phyloP scores from a whole-genome alignment of 2,888 invertebrate species.

The Serrognathus titanus region DNA sequence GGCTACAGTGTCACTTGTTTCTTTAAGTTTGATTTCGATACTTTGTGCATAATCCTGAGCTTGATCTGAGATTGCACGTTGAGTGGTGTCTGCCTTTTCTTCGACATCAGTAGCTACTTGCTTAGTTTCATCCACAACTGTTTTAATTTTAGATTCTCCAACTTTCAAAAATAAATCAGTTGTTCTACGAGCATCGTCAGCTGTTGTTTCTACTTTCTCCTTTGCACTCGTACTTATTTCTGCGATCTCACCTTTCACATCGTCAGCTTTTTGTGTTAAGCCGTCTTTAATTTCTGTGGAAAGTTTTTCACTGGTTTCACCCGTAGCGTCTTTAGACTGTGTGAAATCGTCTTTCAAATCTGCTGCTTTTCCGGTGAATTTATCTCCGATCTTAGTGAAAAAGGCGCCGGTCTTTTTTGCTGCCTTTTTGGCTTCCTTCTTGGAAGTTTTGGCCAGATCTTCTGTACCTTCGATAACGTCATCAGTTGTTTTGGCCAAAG shows the following conservation, averaged over 20 bases:
- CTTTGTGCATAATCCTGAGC: not conserved
- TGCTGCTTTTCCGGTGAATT: constrained; percentile 18
- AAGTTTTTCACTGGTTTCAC: not conserved
- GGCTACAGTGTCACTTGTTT: not conserved
- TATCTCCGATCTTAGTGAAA: constrained; percentile 20
- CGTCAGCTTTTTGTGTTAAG: constrained; percentile 35
- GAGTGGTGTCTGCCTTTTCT: not conserved
- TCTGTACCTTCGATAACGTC: not conserved
- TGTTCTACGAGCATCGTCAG: constrained; percentile 45
- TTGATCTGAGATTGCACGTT: not conserved
- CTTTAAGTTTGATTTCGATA: constrained; percentile 7
- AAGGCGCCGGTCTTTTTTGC: constrained; percentile 23
- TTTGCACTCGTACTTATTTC: not conserved
- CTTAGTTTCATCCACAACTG: not conserved
- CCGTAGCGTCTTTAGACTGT: not conserved
- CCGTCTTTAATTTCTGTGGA: constrained; percentile 50
- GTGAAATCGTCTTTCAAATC: constrained; percentile 12
- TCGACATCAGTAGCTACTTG: not conserved
- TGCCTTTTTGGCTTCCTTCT: constrained; percentile 16
- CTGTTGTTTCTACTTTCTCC: constrained; percentile 49
- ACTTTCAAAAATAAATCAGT: constrained; percentile 38
- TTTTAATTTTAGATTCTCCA: constrained; percentile 28
- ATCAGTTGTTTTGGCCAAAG: not conserved
- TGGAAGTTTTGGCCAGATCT: constrained; percentile 9
- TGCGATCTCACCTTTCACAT: not conserved